Percentiles rank a stretch among this genome's conserved stretches.
These are phyloP conservation scores for Habroteleia sp. DNA, from an alignment of 2,888 invertebrate species.

Conservation along the genomic window DNA sequence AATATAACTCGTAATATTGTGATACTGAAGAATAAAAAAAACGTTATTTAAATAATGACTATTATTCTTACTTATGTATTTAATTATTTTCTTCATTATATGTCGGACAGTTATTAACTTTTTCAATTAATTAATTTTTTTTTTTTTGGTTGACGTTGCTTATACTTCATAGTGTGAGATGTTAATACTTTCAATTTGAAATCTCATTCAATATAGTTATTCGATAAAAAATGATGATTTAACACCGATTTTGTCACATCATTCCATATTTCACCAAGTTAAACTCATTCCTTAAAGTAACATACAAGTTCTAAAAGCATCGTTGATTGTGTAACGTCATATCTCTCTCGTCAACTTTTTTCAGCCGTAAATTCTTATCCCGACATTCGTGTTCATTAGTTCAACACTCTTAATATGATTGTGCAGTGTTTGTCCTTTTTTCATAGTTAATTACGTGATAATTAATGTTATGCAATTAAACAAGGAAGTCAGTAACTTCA, in stretches of 20 bases:
- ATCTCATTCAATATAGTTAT: too few relatives aligned
- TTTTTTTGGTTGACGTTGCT: too few relatives aligned
- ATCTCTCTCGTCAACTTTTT: slow-evolving; percentile 13
- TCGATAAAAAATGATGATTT: too few relatives aligned
- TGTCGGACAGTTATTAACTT: too few relatives aligned
- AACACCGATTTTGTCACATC: not conserved
- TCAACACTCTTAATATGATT: slow-evolving; percentile 24
- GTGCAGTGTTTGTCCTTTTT: slow-evolving; percentile 24
- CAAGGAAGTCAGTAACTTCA: slow-evolving; percentile 33
- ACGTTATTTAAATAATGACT: too few relatives aligned
- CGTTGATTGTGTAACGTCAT: slow-evolving; percentile 5
- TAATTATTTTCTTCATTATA: too few relatives aligned
- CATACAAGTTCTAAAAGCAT: slow-evolving; percentile 13
- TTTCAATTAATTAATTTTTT: too few relatives aligned
- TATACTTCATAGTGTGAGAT: too few relatives aligned
- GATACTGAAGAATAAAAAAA: too few relatives aligned
- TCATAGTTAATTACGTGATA: slow-evolving; percentile 40
- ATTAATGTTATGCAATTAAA: slow-evolving; percentile 23
- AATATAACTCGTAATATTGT: too few relatives aligned
- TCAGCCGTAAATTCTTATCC: slow-evolving; percentile 16
- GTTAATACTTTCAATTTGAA: too few relatives aligned
- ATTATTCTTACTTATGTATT: too few relatives aligned
- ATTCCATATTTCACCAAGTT: not conserved
- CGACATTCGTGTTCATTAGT: slow-evolving; percentile 21
- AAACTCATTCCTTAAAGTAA: slow-evolving; percentile 1